Evolutionary conservation across 2,888 invertebrate species (phyloP), one percentile per base, ranked within the genome.

Genomic region (Dendrolimus houi): DNA sequence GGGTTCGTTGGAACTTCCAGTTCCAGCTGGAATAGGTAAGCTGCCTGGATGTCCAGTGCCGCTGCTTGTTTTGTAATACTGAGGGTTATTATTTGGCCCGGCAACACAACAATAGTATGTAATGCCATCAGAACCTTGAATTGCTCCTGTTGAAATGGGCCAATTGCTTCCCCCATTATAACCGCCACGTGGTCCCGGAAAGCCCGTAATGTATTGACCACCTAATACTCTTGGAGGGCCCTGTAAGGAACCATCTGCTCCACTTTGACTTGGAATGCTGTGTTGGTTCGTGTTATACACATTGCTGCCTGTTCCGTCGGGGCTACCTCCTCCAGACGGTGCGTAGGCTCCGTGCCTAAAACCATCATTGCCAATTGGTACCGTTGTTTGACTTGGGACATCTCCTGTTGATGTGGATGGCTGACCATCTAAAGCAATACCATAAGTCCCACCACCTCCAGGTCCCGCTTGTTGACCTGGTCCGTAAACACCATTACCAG

Each of bases 51-150:
- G 40, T 55, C 53, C 53, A 12, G 52, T 55, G 17, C 47, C 55
- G 9, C 55, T 56, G 9, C 29, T 29, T 41, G 56, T 60, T 52
- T 57, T 60, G 29, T 61, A 61, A 56, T 65, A 68, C 60, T 68
- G 68, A 47, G 65, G 68, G 60, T 66, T 66, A 53, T 66, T 69
- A 55, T 67, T 69, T 8, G 75, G 70, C 41, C 70, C 70, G 7
- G 69, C 67, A 52, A 73, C 69, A 62, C 79, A 79, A 57, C 79
- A 79, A 59, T 72, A 74, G 60, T 76, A 79, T 47, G 70, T 68
- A 8, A 67, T 59, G 17, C 78, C 79, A 54, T 72, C 71, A 52
- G 74, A 66, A 29, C 71, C 72, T 54, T 64, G 58, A 61, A 71
- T 65, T 56, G 70, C 58, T 7, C 65, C 64, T 41, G 72, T 62